Evolutionary conservation across 2,113 vertebrate genomes (phyloP), one percentile per base, ranked within the genome.

Genomic region (Centropristis striata): DNA sequence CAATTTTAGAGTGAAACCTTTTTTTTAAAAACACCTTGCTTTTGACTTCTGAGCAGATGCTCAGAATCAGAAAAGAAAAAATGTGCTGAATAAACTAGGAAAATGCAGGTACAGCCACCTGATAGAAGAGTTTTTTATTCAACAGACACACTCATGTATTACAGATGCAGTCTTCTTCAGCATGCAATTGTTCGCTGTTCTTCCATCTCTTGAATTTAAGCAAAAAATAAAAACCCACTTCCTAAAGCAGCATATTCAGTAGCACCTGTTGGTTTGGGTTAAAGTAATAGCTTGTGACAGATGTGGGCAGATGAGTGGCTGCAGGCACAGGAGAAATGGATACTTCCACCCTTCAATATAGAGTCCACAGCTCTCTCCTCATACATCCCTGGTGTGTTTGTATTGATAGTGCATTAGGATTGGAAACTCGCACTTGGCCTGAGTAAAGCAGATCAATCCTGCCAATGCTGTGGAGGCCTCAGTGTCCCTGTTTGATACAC

Each of bases 391-490:
- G 21, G 54, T 70, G 80, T 39, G 67, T 16, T 53, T 28, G 47
- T 80, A 85, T 92, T 51, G 88, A 86, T 25, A 5, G n/a, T 57
- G 69, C 63, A 60, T 83, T 73, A 76, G 37, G 20, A 75, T 53
- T 69, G 49, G 66, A 64, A 54, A 49, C 67, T 70, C 37, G 27
- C 77, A 65, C 85, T 80, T 61, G 84, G 75, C 68, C 72, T 16
- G 54, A 53, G 47, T 55, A 69, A 83, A 87, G 75, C 65, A 81
- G 89, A 89, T 91, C 85, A 32, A 88, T 89, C 36, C 32, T 13
- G 25, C 32, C 69, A 12, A 6, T 55, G 66, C 66, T 7, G 71
- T 3, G 12, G 68, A 65, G 39, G 58, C 51, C 53, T 63, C 63
- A 13, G 54, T 69, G 55, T 65, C 18, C 10, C 28, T n/a, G 16